Base-by-base conservation (phyloP, 2,797 vertebrate species). In the Gallinago solitaria region DNA sequence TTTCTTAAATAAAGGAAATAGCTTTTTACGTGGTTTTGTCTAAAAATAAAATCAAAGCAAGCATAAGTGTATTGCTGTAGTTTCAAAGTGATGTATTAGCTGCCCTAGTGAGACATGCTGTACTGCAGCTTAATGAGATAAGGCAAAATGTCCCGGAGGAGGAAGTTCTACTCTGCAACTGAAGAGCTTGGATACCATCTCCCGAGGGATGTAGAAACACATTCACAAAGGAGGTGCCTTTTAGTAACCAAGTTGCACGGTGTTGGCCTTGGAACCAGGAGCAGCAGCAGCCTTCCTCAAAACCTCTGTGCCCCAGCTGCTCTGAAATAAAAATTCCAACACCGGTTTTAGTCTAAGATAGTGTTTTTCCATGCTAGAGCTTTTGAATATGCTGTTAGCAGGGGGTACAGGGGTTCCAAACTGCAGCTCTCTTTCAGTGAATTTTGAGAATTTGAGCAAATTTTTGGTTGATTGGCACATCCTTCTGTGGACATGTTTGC, bases 31-130 rank as follows among this genome's bases (percentile, higher is more conserved):
- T 91, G 82, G 33, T 35, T 95, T 75, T 69, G 57, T 37, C 95
- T 93, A 79, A 86, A 96, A 97, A 93, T 94, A 77, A 86, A 93
- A 71, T 78, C 47, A 16, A 80, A 91, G 90, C 48, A 48, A 89
- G 59, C 8, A 2, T 14, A 7, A 85, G 32, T n/a, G 5, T 57
- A 5, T 83, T 90, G 65, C 50, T 81, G 71, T 24, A 47, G 70
- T 25, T 87, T 91, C 54, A 11, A 28, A 32, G 45, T 3, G 51
- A 15, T 75, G 63, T 11, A 6, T n/a, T 12, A n/a, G 48, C 78
- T 2, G 11, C 47, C 56, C 51, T 20, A 16, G 45, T 56, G 84
- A 67, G 78, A 39, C 53, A 8, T 1, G 1, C 56, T 75, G 78
- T 57, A 7, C 57, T 93, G 91, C 83, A 79, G 53, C 77, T 74